These are phyloP conservation scores for Bubo blakistoni DNA, from an alignment of 2,113 vertebrate species.

Conservation along the genomic window DNA sequence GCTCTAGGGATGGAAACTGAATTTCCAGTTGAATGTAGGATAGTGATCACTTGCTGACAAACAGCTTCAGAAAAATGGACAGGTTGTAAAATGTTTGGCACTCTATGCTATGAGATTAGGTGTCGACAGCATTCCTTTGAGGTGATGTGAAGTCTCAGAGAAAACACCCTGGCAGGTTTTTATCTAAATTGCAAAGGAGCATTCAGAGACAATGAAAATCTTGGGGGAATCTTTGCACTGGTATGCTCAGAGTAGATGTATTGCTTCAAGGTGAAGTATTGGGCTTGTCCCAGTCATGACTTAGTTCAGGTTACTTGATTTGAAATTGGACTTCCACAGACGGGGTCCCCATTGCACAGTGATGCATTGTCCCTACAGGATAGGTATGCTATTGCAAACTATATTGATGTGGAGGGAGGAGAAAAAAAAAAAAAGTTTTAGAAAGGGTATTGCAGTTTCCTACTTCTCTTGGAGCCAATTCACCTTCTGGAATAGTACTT, in stretches of 20 bases:
- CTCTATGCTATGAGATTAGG: background rate
- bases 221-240: background rate
- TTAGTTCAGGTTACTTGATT: background rate
- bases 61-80: background rate
- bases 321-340: background rate
- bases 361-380: rapidly evolving
- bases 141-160: background rate
- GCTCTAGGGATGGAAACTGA: background rate
- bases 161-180: background rate
- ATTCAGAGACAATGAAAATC: background rate
- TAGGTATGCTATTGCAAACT: background rate
- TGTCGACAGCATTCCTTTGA: background rate
- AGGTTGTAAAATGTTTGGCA: background rate
- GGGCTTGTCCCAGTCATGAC: background rate
- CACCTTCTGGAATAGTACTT: background rate
- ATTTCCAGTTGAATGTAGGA: background rate
- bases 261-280: background rate
- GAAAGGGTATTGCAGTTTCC: background rate
- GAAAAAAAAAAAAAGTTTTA: background rate
- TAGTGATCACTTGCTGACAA: background rate
- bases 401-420: background rate
- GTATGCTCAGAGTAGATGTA: background rate
- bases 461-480: background rate
- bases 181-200: background rate
- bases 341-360: background rate